Base-by-base conservation (phyloP, 2,113 vertebrate species). In the Trinectes maculatus region DNA sequence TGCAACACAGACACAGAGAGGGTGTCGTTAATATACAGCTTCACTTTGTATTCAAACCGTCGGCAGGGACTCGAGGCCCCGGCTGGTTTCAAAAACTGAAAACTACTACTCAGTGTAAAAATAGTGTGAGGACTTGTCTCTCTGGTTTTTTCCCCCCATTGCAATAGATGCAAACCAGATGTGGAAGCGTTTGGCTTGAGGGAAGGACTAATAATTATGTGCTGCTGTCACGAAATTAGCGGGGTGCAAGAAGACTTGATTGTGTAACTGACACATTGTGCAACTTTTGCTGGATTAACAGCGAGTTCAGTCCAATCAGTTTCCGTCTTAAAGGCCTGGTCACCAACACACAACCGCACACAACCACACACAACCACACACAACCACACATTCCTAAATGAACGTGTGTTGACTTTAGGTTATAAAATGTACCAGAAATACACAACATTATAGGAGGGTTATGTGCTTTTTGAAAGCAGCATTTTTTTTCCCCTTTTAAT, bases 1-100 rank as follows among this genome's bases (percentile, higher is more conserved):
- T 94, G 33, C 12, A 84, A 70, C 15, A 74, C 11, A 74, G 12
- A 60, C 16, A 55, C 5, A 54, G 6, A 51, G 19, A 22, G 18
- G 5, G 33, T 6, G 13, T 6, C 25, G 8, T 52, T 18, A 29
- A 29, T 22, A 29, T 22, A 66, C 13, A 0, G 25, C n/a, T 67
- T 36, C n/a, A 52, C 39, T 5, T 22, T 9, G 12, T 2, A 0
- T 11, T 62, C 26, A 26, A 6, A 36, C n/a, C n/a, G n/a, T n/a
- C n/a, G n/a, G n/a, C n/a, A n/a, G n/a, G n/a, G n/a, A n/a, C n/a
- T n/a, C n/a, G n/a, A n/a, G n/a, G n/a, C n/a, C n/a, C n/a, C n/a
- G n/a, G n/a, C n/a, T n/a, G n/a, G n/a, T n/a, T n/a, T n/a, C n/a
- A n/a, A n/a, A n/a, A n/a, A n/a, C n/a, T n/a, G n/a, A n/a, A n/a